Base-by-base conservation (phyloP, 2,797 vertebrate genomes). In the Taenioides sp. region DNA sequence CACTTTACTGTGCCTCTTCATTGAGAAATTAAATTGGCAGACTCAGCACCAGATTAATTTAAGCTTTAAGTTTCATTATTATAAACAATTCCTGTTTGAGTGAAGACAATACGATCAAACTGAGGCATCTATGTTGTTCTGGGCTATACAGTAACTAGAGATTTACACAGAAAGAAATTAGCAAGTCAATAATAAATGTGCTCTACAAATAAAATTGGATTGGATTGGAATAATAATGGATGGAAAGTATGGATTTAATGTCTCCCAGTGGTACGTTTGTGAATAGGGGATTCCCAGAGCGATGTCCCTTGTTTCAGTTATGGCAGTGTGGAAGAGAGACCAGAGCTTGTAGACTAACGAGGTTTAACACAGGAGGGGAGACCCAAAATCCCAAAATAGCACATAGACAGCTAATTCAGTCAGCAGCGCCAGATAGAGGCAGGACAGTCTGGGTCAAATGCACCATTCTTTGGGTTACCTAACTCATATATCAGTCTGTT, bases 311-410 rank as follows among this genome's bases (percentile, higher is more conserved):
- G 85, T 58, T 58, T 85, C 86, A 87, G 87, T 85, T 86, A 87
- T 88, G 83, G 85, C 85, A 92, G 89, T 90, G 91, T 90, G 90
- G 90, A 90, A 92, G 90, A 89, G 87, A 88, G 80, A 83, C 79
- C 72, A 80, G 83, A 82, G 76, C 84, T 90, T 90, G 91, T 87
- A 92, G 85, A 67, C 80, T 88, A 89, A 89, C 90, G 87, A 86
- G 88, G 85, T 88, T 83, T 87, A 85, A 84, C 81, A 82, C 81
- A 85, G 75, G 77, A 83, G 84, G 81, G 86, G 84, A 86, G 85
- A 88, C 79, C 79, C 87, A 87, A 37, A 37, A 37, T 76, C 88
- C 87, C 88, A 89, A 79, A 86, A 85, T 90, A 87, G 87, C 84
- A 90, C 83, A 85, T 86, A 91, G 87, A 85, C 80, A 84, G 84